Evolutionary conservation across 2,888 invertebrate genomes (phyloP).

Genomic region (Falcaria lacertinaria): DNA sequence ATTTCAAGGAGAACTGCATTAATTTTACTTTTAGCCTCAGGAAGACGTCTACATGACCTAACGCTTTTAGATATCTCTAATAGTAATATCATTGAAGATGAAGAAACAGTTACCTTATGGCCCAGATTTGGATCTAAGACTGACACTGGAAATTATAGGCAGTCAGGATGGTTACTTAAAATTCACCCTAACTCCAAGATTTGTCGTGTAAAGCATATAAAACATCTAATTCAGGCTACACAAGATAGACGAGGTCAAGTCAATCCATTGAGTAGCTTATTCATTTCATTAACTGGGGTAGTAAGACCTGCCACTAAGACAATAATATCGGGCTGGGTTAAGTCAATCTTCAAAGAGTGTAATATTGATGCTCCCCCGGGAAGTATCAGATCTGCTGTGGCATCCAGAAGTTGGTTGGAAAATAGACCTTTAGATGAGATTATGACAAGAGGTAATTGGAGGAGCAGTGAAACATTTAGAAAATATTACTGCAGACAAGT

Average conservation of each 20-base stretch:
- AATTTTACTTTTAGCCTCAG: conserved; percentile 9
- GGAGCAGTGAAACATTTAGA: conserved; percentile 12
- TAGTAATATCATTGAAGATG: no score
- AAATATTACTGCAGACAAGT: conserved; percentile 10
- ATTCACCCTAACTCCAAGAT: conserved; percentile 6
- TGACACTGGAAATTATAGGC: conserved; percentile 10
- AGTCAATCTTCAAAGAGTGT: conserved; percentile 13
- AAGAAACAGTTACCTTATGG: no score
- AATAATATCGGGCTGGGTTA: conserved; percentile 16
- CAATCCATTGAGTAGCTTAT: background rate
- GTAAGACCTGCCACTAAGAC: conserved; percentile 9
- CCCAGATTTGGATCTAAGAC: conserved; percentile 12
- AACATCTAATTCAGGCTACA: background rate
- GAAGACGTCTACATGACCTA: conserved; percentile 10
- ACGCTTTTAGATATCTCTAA: no score
- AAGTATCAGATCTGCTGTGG: conserved; percentile 16
- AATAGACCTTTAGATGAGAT: conserved; percentile 15
- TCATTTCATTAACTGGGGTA: conserved; percentile 3
- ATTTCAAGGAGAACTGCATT: conserved; percentile 7
- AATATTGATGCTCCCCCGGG: conserved; percentile 12
- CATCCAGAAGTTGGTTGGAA: conserved; percentile 14
- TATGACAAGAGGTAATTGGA: conserved; percentile 13
- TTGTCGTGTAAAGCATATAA: conserved; percentile 9
- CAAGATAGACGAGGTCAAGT: background rate
- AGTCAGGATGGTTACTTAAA: conserved; percentile 13